These are phyloP conservation scores for Lepeophtheirus nordmannii DNA, from an alignment of 2,888 invertebrate genomes.

Conservation along the genomic window DNA sequence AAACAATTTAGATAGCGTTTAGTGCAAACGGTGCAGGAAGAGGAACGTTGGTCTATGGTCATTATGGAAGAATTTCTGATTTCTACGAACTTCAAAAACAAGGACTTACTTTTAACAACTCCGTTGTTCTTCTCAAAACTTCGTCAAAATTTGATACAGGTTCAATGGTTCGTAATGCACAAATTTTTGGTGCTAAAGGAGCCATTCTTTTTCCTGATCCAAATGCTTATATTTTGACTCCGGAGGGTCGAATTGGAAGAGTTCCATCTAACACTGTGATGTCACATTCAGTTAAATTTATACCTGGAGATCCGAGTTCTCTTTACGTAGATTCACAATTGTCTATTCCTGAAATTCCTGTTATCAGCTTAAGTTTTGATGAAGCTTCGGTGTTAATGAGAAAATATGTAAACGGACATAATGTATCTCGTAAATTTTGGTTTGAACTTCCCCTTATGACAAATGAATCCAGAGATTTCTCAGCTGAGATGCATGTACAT, in stretches of 20 bases:
- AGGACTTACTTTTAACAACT: slow-evolving; percentile 5
- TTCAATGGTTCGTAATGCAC: slow-evolving; percentile 18
- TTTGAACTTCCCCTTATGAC: slow-evolving; percentile 5
- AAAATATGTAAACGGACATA: slow-evolving; percentile 7
- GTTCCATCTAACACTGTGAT: slow-evolving; percentile 9
- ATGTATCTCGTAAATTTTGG: not conserved
- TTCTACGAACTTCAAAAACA: not conserved
- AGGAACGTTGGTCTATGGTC: slow-evolving; percentile 14
- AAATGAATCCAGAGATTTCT: not conserved
- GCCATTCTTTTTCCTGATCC: slow-evolving; percentile 19
- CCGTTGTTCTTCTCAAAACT: slow-evolving; percentile 8
- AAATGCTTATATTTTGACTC: not conserved
- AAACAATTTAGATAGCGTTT: slow-evolving; percentile 7
- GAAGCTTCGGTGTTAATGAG: slow-evolving; percentile 3
- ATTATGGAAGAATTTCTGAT: slow-evolving; percentile 11
- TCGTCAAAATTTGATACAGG: not conserved
- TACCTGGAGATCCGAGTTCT: slow-evolving; percentile 13
- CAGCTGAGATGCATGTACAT: slow-evolving; percentile 4
- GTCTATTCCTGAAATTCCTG: slow-evolving; percentile 14
- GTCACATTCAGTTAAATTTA: not conserved
- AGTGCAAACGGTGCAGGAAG: slow-evolving; percentile 9
- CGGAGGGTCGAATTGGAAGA: not conserved
- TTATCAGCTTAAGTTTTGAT: slow-evolving; percentile 7
- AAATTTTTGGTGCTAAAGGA: slow-evolving; percentile 17
- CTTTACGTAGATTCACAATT: not conserved